A percentile compares a stretch with the other conserved stretches of the same genome.
Evolutionary conservation across 2,888 invertebrate genomes (phyloP).

Genomic region (Holacanthella duospinosa): DNA sequence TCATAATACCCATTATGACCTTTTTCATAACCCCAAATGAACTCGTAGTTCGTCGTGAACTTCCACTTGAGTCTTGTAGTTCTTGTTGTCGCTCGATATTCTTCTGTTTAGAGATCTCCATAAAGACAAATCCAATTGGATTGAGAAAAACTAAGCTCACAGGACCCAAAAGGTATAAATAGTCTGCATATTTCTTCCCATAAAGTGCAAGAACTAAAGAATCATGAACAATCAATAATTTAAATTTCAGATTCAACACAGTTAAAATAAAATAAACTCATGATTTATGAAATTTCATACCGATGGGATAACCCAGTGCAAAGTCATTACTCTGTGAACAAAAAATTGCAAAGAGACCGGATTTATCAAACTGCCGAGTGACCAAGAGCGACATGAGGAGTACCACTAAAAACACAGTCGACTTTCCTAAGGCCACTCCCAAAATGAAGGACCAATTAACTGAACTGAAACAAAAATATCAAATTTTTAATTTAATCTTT

Average conservation of each 20-base stretch:
- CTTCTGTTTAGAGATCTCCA: conserved; percentile 65
- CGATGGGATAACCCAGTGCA: conserved; percentile 88
- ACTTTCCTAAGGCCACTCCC: conserved; percentile 73
- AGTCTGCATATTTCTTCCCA: conserved; percentile 70
- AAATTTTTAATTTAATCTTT: neutral
- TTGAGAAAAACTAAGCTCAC: conserved; percentile 85
- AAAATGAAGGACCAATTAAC: conserved; percentile 88
- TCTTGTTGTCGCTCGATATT: conserved; percentile 33
- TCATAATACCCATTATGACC: conserved; percentile 56
- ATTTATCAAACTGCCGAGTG: conserved; percentile 63
- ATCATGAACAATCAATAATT: conserved; percentile 11
- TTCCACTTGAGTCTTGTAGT: conserved; percentile 14
- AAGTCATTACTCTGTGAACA: conserved; percentile 96
- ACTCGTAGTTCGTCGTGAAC: neutral
- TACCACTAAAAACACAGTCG: conserved; percentile 70
- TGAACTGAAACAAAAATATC: conserved; percentile 40
- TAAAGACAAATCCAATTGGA: conserved; percentile 76
- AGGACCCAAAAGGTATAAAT: conserved; percentile 86
- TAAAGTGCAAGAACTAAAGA: conserved; percentile 73
- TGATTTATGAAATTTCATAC: conserved; percentile 46
- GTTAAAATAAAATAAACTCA: neutral
- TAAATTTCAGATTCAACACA: neutral
- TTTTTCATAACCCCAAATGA: conserved; percentile 40
- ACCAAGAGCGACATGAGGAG: conserved; percentile 65
- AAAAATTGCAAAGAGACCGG: conserved; percentile 86